These are phyloP conservation scores for Xestoiulus laeticollis DNA, from an alignment of 2,888 invertebrate species.

Conservation along the genomic window DNA sequence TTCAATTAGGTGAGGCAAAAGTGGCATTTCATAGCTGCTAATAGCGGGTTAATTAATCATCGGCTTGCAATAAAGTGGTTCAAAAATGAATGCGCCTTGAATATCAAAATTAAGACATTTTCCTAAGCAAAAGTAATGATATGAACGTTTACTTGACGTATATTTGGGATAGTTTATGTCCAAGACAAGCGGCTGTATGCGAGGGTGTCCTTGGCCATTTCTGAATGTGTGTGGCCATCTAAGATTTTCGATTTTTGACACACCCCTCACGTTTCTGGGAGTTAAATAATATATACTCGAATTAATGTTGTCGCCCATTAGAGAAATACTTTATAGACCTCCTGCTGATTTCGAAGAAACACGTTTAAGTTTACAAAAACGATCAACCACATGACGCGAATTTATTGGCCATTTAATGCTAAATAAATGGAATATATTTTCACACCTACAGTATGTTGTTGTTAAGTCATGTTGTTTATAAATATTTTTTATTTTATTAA, in stretches of 20 bases:
- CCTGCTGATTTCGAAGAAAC: background rate
- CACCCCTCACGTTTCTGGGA: background rate
- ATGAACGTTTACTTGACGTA: background rate
- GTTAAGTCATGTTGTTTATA: too few relatives aligned
- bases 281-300: background rate
- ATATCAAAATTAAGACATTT: background rate
- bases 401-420: background rate
- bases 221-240: background rate
- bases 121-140: background rate
- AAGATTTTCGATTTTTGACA: background rate
- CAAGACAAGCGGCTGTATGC: background rate
- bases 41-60: background rate
- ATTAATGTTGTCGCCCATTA: background rate
- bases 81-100: background rate
- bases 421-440: background rate
- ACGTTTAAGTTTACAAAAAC: background rate
- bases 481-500: too few relatives aligned
- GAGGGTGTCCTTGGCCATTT: background rate
- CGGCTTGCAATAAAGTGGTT: background rate
- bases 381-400: background rate
- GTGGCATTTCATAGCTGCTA: conserved; percentile 2
- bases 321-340: background rate
- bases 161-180: background rate
- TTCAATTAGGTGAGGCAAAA: background rate
- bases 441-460: too few relatives aligned